These are phyloP conservation scores for Aythya baeri DNA, from an alignment of 2,113 vertebrate species.

Conservation along the genomic window DNA sequence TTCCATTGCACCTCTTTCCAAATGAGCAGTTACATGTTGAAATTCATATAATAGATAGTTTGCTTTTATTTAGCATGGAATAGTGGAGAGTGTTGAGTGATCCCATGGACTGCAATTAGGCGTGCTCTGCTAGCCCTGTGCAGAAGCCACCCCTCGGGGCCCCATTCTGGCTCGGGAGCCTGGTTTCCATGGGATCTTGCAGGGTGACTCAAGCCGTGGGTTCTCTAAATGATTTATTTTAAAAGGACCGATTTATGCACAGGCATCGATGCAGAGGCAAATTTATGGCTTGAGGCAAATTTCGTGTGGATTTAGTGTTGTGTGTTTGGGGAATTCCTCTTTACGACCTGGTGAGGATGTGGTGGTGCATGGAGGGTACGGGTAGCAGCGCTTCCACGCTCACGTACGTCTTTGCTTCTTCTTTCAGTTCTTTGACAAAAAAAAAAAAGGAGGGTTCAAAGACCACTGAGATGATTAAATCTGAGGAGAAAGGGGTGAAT, in stretches of 20 bases:
- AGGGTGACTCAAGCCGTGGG: not conserved
- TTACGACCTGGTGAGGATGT: not conserved
- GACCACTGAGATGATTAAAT: not conserved
- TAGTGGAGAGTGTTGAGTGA: not conserved
- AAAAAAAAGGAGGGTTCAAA: not conserved
- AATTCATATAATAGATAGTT: not conserved
- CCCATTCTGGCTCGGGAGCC: not conserved
- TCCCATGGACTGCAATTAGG: not conserved
- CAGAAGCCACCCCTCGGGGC: not conserved
- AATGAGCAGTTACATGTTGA: not conserved
- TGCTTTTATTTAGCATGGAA: not conserved
- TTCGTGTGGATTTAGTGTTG: not conserved
- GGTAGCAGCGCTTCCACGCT: not conserved
- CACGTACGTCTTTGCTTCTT: not conserved
- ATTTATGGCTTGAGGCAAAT: not conserved
- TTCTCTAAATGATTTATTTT: not conserved
- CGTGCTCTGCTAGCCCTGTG: not conserved
- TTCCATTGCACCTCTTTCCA: not conserved
- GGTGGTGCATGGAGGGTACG: too few species aligned
- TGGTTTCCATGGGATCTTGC: not conserved
- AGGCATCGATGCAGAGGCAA: not conserved
- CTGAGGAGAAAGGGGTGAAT: not conserved
- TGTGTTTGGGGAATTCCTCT: not conserved
- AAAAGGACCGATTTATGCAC: not conserved
- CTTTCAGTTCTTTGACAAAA: not conserved